These are phyloP conservation scores for Dichetophora obliterata DNA, from an alignment of 2,888 invertebrate species.

Conservation along the genomic window DNA sequence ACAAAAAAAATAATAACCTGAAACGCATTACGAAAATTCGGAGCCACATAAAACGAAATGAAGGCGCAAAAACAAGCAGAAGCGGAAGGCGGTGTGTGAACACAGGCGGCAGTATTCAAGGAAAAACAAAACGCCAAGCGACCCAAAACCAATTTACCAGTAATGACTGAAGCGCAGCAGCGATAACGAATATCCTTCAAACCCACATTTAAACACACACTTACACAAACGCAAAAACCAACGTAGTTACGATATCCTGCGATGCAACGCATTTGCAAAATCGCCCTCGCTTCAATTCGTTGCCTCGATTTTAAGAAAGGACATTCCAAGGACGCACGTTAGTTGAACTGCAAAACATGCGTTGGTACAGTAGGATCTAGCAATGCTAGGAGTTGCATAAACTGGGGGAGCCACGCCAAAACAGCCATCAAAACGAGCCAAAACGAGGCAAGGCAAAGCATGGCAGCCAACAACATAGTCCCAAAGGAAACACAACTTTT, in stretches of 20 bases:
- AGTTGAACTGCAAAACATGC: slow-evolving; percentile 42
- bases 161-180: slow-evolving; percentile 31
- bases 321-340: slow-evolving; percentile 54
- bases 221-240: slow-evolving; percentile 9
- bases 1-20: slow-evolving; percentile 32
- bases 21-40: slow-evolving; percentile 38
- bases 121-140: slow-evolving; percentile 28
- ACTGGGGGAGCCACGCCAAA: not conserved
- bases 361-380: not conserved
- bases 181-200: slow-evolving; percentile 31
- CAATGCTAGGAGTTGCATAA: not conserved
- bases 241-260: not conserved
- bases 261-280: not conserved
- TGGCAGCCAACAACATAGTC: not conserved
- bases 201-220: not conserved
- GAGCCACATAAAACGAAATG: slow-evolving; percentile 13
- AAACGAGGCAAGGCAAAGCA: not conserved
- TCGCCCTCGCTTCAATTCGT: slow-evolving; percentile 13
- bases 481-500: slow-evolving; percentile 32
- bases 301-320: slow-evolving; percentile 43
- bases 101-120: not conserved
- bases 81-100: slow-evolving; percentile 3
- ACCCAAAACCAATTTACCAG: slow-evolving; percentile 46
- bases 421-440: not conserved
- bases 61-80: slow-evolving; percentile 12